phyloP scores from a whole-genome alignment of 2,797 vertebrate species.

The Anguilla pacifica region DNA sequence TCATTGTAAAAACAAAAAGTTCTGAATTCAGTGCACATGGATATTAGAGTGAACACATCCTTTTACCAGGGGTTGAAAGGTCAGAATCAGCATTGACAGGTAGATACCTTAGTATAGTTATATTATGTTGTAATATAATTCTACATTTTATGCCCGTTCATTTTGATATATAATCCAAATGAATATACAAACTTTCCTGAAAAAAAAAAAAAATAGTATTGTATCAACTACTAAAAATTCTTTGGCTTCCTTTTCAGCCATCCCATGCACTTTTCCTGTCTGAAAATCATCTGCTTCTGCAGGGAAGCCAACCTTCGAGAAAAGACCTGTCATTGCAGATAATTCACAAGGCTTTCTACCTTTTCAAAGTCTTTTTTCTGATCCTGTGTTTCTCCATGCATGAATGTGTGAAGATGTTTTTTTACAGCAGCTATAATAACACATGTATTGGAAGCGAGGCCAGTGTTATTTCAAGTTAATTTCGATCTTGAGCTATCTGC shows the following conservation, averaged over 20 bases:
- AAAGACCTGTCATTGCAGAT: not conserved
- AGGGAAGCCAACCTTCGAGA: not conserved
- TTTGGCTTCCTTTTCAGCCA: too few species aligned
- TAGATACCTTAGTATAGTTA: not conserved
- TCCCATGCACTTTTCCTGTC: too few species aligned
- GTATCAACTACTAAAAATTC: not conserved
- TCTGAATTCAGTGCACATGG: not conserved
- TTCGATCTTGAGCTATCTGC: not conserved
- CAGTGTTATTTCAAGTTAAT: not conserved
- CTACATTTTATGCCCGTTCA: not conserved
- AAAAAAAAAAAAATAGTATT: not conserved
- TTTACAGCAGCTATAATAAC: not conserved
- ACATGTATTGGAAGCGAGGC: not conserved
- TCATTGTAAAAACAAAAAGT: not conserved
- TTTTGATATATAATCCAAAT: not conserved
- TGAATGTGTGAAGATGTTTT: not conserved
- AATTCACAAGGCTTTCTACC: not conserved
- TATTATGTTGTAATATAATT: not conserved
- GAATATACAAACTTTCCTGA: not conserved
- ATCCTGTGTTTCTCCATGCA: not conserved
- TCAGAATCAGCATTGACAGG: not conserved
- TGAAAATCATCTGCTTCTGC: too few species aligned
- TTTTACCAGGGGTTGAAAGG: not conserved
- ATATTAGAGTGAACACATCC: not conserved
- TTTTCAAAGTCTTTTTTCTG: not conserved